These are phyloP conservation scores for Halcyon smyrnensis DNA, from an alignment of 2,797 vertebrate species.

Conservation along the genomic window DNA sequence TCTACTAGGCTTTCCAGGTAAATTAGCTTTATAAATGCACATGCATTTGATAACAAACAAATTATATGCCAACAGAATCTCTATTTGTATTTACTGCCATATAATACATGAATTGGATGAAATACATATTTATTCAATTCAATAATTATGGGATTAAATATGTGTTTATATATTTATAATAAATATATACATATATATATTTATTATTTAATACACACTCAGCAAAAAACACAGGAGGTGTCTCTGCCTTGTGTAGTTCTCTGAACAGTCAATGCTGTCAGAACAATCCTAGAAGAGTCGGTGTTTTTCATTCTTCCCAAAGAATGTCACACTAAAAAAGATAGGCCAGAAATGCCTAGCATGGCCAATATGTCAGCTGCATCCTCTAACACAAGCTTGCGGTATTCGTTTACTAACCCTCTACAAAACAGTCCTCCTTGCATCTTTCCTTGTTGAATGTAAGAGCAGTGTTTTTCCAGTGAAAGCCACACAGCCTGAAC, in stretches of 20 bases:
- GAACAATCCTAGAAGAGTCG: neutral
- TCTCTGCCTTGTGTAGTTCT: neutral
- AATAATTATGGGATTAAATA: no score
- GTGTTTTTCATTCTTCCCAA: neutral
- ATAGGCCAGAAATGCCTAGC: neutral
- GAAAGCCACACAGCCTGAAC: neutral
- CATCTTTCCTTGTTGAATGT: neutral
- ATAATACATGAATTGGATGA: neutral
- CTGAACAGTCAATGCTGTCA: neutral
- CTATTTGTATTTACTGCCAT: neutral
- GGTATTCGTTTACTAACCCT: neutral
- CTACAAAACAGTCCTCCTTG: neutral
- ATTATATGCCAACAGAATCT: neutral
- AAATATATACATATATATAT: neutral
- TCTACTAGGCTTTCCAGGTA: neutral
- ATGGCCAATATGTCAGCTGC: neutral
- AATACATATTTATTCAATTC: neutral
- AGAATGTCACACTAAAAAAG: neutral
- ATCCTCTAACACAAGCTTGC: neutral
- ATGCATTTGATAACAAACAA: neutral
- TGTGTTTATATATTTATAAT: no score
- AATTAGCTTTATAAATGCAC: neutral
- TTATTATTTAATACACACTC: neutral
- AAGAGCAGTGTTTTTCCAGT: neutral
- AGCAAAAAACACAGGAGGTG: neutral